Evolutionary conservation across 2,113 vertebrate genomes (phyloP).

Genomic region (Neogale vison): DNA sequence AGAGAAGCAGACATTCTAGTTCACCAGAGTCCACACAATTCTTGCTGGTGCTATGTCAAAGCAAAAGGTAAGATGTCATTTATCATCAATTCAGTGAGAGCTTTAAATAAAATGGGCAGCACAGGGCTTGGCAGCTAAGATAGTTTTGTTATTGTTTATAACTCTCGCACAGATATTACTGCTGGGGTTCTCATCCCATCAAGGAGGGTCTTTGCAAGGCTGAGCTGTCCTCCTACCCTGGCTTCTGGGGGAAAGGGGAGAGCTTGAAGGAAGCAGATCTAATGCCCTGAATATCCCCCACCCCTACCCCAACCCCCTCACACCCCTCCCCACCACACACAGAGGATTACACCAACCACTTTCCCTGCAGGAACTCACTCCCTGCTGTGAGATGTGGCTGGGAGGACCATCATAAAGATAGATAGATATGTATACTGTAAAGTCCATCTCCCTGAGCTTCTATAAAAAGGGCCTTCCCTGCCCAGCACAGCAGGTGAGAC

Average conservation of each 20-base stretch:
- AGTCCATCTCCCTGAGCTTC: background rate
- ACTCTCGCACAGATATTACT: background rate
- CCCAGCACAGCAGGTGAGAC: background rate
- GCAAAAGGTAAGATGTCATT: background rate
- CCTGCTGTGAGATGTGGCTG: background rate
- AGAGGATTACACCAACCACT: background rate
- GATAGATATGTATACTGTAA: background rate
- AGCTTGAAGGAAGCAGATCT: background rate
- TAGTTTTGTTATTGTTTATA: background rate
- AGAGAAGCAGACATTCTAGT: background rate
- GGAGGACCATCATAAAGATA: background rate
- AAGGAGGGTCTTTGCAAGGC: background rate
- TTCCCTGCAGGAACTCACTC: slow-evolving; percentile 20
- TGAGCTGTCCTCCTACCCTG: background rate
- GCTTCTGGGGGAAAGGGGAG: background rate
- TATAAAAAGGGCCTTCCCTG: background rate
- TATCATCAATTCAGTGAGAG: background rate
- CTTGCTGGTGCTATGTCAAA: background rate
- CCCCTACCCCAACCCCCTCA: too few species aligned
- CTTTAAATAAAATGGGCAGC: background rate
- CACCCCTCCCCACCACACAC: background rate
- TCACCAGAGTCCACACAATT: background rate
- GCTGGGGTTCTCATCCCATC: too few species aligned
- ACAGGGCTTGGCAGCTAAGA: background rate
- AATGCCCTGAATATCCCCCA: accelerated